phyloP scores from a whole-genome alignment of 2,888 invertebrate species.

The Limenitis camilla region DNA sequence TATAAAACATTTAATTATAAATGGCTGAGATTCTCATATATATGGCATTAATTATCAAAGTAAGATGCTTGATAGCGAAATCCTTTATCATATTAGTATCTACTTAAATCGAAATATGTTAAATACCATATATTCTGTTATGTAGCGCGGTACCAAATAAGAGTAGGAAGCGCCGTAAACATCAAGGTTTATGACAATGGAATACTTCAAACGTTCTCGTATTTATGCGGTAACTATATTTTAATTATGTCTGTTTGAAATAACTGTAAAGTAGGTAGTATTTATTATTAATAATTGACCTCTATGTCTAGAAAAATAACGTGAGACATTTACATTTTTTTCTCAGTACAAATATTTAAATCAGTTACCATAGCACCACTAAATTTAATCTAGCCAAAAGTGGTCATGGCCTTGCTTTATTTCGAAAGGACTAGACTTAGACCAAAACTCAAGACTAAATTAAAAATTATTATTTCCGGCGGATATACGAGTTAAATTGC shows the following conservation, averaged over 20 bases:
- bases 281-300: too few species aligned
- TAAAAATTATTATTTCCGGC: too few species aligned
- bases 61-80: neutral
- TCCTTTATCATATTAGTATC: neutral
- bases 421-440: too few species aligned
- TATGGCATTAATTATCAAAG: neutral
- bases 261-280: too few species aligned
- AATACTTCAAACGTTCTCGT: slow-evolving; percentile 15
- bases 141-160: slow-evolving; percentile 11
- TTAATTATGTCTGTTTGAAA: neutral
- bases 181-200: slow-evolving; percentile 23
- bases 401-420: too few species aligned
- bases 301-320: too few species aligned
- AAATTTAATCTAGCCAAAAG: too few species aligned
- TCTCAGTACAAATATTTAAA: too few species aligned
- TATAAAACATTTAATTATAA: neutral
- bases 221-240: slow-evolving; percentile 2
- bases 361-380: too few species aligned
- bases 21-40: neutral
- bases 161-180: slow-evolving; percentile 20
- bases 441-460: too few species aligned
- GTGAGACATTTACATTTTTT: too few species aligned
- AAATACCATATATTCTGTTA: slow-evolving; percentile 1
- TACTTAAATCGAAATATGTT: neutral
- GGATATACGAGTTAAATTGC: too few species aligned